A percentile compares a stretch with the other conserved stretches of the same genome.
These are phyloP conservation scores for Leptinotarsa juncta DNA, from an alignment of 2,888 invertebrate genomes.

Conservation along the genomic window DNA sequence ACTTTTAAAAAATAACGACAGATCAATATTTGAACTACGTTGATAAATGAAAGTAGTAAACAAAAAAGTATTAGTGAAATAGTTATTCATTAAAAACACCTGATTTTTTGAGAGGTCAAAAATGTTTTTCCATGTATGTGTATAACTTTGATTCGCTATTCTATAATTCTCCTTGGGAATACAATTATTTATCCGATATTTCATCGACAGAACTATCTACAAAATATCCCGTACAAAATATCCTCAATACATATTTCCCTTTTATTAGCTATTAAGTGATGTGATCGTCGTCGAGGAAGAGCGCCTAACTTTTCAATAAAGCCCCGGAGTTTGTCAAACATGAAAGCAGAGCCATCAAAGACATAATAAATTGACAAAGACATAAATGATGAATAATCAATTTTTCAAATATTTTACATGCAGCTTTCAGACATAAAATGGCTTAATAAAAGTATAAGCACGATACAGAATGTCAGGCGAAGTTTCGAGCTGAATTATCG, in stretches of 20 bases:
- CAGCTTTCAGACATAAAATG: conserved; percentile 60
- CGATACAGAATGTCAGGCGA: conserved; percentile 51
- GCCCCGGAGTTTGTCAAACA: conserved; percentile 46
- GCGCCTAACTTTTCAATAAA: conserved; percentile 49
- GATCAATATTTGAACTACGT: no score
- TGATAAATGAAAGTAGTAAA: no score
- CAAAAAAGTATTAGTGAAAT: no score
- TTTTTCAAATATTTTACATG: conserved; percentile 61
- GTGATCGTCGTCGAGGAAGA: conserved; percentile 30
- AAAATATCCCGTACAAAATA: neutral
- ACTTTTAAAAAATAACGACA: no score
- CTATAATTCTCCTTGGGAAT: no score
- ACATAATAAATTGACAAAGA: conserved; percentile 58
- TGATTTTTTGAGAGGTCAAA: no score
- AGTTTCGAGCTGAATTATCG: conserved; percentile 25
- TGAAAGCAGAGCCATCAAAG: conserved; percentile 52
- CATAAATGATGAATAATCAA: conserved; percentile 61
- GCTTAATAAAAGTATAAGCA: conserved; percentile 63
- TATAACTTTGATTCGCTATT: no score
- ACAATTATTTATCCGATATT: no score
- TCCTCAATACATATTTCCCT: conserved; percentile 26
- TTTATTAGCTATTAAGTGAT: conserved; percentile 41
- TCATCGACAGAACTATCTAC: no score
- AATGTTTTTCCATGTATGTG: no score
- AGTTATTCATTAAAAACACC: no score